Evolutionary conservation across 2,888 invertebrate species (phyloP), one percentile per base, ranked within the genome.

Genomic region (Elegia similella): DNA sequence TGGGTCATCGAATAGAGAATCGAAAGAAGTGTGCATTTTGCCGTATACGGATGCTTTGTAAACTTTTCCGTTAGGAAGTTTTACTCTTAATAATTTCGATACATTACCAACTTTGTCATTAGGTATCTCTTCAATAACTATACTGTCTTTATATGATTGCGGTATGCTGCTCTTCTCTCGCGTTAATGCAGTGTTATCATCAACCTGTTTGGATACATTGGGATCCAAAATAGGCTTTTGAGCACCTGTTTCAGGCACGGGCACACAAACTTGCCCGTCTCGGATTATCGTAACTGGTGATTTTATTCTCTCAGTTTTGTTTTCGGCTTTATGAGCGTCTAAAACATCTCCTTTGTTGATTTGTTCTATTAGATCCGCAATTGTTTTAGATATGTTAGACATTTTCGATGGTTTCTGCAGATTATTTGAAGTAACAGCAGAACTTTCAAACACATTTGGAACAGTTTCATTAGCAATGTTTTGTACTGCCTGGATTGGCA

Each of bases 41-140:
- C 88, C 86, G 54, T 69, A 72, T 8, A 88, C 75, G 0, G 86
- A 85, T 7, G 82, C 88, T 74, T 77, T 86, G 56, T 82, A 85
- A 42, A 66, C 59, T 66, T 75, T 84, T 1, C 86, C 85, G 66
- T 82, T 82, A 6, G 84, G 76, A 54, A 88, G 66, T 56, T 68
- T 78, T 8, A 90, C 76, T 42, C 82, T 34, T 34, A 50, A 72
- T 17, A 88, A 73, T 47, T 58, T 66, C 63, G 76, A 80, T 59
- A 76, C 80, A 7, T 62, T 47, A 12, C 80, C 55, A 32, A 56
- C 47, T 32, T 61, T 57, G 16, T 55, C 42, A 42, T 48, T 50
- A 12, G 75, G 68, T 43, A 88, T 44, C 62, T 82, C 73, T 67
- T 83, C 71, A 42, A 88, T 75, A 47, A 54, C 44, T 43, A 83